phyloP scores from a whole-genome alignment of 2,113 vertebrate genomes.

The Antidorcas marsupialis region DNA sequence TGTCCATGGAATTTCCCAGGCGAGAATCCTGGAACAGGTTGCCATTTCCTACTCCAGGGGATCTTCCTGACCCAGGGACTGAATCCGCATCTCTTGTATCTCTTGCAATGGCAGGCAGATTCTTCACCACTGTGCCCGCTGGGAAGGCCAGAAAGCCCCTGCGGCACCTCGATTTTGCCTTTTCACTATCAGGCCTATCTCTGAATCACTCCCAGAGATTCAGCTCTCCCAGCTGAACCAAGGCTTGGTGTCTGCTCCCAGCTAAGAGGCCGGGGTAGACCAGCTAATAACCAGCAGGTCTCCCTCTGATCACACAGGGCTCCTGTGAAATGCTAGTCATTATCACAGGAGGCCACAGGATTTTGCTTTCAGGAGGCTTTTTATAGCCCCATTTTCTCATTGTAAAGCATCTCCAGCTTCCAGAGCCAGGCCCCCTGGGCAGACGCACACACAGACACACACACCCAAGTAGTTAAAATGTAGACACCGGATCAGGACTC shows the following conservation, averaged over 20 bases:
- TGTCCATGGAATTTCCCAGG: not conserved
- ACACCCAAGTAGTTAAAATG: not conserved
- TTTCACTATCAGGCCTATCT: not conserved
- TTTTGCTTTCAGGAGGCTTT: not conserved
- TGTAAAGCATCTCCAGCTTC: not conserved
- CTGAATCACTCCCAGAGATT: not conserved
- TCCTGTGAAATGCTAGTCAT: not conserved
- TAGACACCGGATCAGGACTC: not conserved
- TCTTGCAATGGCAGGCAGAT: not conserved
- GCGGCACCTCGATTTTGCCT: not conserved
- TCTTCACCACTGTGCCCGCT: not conserved
- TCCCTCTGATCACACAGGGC: not conserved
- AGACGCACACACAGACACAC: not conserved
- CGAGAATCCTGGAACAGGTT: not conserved
- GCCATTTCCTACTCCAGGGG: not conserved
- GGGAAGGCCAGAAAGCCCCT: not conserved
- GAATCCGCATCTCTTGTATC: not conserved
- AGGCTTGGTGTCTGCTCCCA: not conserved
- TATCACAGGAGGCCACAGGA: not conserved
- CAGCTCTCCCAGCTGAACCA: not conserved
- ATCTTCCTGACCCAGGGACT: not conserved
- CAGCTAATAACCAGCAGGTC: not conserved
- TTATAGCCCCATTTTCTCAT: not conserved
- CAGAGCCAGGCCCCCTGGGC: not conserved
- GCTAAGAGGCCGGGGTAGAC: not conserved